A percentile compares a stretch with the other conserved stretches of the same genome.
Conservation (phyloP, 2,797 vertebrate genomes). For the Pogonophryne albipinna region DNA sequence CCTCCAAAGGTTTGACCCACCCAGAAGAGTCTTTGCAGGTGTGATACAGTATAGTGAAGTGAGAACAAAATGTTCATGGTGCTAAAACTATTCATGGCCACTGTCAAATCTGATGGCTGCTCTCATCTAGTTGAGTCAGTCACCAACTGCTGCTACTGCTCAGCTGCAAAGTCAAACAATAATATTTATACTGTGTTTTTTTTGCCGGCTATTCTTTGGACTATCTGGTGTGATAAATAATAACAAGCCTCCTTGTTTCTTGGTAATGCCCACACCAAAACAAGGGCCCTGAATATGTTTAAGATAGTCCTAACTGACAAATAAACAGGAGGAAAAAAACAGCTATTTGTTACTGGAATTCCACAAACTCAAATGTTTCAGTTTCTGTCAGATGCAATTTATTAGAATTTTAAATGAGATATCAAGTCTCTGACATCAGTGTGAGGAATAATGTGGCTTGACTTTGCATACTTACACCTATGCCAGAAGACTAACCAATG, state of each 20-base stretch:
- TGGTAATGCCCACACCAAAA: constrained; percentile 18
- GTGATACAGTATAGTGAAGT: constrained; percentile 18
- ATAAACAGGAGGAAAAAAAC: constrained; percentile 37
- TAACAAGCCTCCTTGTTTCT: constrained; percentile 9
- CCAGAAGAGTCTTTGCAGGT: constrained; percentile 16
- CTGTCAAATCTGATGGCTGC: constrained; percentile 35
- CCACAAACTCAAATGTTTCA: constrained; percentile 45
- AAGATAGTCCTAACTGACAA: constrained; percentile 32
- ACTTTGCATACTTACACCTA: constrained; percentile 54
- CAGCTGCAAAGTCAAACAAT: constrained; percentile 37
- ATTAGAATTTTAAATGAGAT: constrained; percentile 59
- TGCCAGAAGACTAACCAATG: constrained; percentile 57
- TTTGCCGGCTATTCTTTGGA: constrained; percentile 9
- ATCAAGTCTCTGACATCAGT: constrained; percentile 62
- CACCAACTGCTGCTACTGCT: constrained; percentile 17
- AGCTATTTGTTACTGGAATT: constrained; percentile 40
- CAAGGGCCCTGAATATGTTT: background rate
- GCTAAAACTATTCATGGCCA: constrained; percentile 42
- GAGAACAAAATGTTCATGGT: constrained; percentile 21
- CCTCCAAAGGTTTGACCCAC: constrained; percentile 20
- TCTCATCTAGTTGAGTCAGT: constrained; percentile 39
- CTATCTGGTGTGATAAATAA: constrained; percentile 22
- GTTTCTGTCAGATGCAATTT: constrained; percentile 58
- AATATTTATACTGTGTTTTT: constrained; percentile 25
- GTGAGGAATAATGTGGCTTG: constrained; percentile 54